These are phyloP conservation scores for Drosophila nr. medialis DNA, from an alignment of 2,888 invertebrate species.

Conservation along the genomic window DNA sequence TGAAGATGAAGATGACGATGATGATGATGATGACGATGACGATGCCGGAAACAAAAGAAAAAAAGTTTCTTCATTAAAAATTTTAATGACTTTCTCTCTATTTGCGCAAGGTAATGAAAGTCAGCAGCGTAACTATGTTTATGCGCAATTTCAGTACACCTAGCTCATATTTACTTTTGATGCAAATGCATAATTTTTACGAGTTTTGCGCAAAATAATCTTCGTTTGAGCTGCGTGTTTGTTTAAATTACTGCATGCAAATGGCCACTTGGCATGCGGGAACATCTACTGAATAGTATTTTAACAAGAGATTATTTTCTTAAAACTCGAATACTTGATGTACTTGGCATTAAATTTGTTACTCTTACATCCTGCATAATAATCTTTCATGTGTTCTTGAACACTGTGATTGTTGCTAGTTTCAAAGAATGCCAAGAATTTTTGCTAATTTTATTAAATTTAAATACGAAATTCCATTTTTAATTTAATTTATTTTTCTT, in stretches of 20 bases:
- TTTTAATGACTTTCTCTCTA: constrained; percentile 77
- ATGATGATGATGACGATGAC: constrained; percentile 26
- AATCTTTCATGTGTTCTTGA: not conserved
- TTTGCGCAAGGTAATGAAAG: constrained; percentile 78
- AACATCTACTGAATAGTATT: not conserved
- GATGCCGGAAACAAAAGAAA: constrained; percentile 68
- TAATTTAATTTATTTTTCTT: not conserved
- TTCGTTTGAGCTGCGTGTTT: constrained; percentile 8
- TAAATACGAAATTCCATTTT: not conserved
- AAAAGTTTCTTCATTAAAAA: constrained; percentile 78
- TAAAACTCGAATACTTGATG: not conserved
- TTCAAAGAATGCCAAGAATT: not conserved
- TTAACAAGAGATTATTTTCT: not conserved
- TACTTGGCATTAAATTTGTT: not conserved
- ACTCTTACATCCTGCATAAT: not conserved
- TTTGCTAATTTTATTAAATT: not conserved
- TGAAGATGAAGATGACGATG: constrained; percentile 19
- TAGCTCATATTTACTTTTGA: constrained; percentile 33
- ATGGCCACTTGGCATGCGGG: not conserved
- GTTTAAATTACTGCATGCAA: not conserved
- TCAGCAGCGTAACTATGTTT: constrained; percentile 74
- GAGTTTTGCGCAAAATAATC: constrained; percentile 15
- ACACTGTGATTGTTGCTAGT: not conserved
- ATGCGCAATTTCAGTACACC: constrained; percentile 33
- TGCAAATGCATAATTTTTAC: constrained; percentile 54